A percentile compares a stretch with the other conserved stretches of the same genome.
These are phyloP conservation scores for Hydra vulgaris DNA, from an alignment of 30 jellyfish, hydroid and myxozoan species.

Conservation along the genomic window DNA sequence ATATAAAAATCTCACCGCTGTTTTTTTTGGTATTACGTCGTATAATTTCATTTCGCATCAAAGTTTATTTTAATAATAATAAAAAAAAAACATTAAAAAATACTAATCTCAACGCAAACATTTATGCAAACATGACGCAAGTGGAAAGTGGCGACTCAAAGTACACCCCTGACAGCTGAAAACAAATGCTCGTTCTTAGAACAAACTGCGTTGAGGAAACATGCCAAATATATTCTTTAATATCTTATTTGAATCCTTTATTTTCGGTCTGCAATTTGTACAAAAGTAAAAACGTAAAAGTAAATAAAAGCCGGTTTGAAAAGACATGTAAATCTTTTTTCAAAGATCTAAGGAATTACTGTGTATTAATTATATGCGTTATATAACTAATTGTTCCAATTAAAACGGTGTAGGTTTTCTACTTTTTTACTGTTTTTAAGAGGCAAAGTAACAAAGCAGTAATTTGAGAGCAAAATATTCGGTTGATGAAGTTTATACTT, in stretches of 20 bases:
- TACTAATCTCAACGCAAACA: not conserved
- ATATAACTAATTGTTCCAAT: too few species aligned
- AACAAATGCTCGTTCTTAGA: not conserved
- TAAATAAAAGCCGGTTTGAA: too few species aligned
- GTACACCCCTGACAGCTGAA: not conserved
- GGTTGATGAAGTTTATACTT: too few species aligned
- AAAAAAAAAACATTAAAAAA: too few species aligned
- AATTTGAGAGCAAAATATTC: too few species aligned
- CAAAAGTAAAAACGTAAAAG: too few species aligned
- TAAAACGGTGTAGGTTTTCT: not conserved
- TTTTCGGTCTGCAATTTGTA: not conserved
- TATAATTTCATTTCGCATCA: not conserved
- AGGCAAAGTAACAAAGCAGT: not conserved
- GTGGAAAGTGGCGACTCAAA: not conserved
- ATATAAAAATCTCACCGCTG: too few species aligned
- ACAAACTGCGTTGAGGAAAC: not conserved
- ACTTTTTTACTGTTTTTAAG: not conserved
- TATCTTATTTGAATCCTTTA: not conserved
- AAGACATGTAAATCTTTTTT: not conserved
- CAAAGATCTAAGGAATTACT: not conserved
- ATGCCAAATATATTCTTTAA: not conserved
- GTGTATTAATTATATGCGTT: not conserved
- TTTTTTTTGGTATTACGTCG: not conserved
- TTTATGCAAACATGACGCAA: not conserved
- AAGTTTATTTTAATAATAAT: too few species aligned